Conservation (phyloP, 2,113 vertebrate species). For the Rhinolophus ferrumequinum region DNA sequence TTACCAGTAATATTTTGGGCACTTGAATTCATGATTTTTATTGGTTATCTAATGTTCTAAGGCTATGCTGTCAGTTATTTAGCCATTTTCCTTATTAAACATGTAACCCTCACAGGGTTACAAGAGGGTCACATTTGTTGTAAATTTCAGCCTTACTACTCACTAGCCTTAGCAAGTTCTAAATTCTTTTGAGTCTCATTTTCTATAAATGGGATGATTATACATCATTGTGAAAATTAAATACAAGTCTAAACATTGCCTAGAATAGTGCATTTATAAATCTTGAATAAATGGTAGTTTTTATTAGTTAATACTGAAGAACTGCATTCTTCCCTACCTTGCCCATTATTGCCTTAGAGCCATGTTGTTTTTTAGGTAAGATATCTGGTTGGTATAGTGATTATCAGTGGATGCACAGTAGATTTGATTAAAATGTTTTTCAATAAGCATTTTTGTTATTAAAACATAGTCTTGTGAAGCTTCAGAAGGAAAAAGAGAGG, state of each 20-base stretch:
- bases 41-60: neutral
- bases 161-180: neutral
- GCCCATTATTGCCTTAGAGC: neutral
- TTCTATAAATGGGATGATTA: slow-evolving; percentile 41
- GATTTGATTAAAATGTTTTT: neutral
- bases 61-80: neutral
- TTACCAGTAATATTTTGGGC: slow-evolving; percentile 7
- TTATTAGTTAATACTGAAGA: neutral
- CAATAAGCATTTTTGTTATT: neutral
- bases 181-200: slow-evolving; percentile 32
- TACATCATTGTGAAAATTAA: slow-evolving; percentile 16
- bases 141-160: neutral
- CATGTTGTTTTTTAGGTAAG: neutral
- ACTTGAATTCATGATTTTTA: neutral
- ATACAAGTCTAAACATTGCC: neutral
- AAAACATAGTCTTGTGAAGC: neutral
- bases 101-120: neutral
- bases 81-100: neutral
- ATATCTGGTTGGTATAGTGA: neutral
- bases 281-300: neutral
- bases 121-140: neutral
- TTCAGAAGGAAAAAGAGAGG: neutral
- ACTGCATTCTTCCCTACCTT: neutral
- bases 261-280: neutral
- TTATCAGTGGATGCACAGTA: neutral